Base-by-base conservation (phyloP, 1,140 invertebrate genomes). In the Drosophila nebulosa region DNA sequence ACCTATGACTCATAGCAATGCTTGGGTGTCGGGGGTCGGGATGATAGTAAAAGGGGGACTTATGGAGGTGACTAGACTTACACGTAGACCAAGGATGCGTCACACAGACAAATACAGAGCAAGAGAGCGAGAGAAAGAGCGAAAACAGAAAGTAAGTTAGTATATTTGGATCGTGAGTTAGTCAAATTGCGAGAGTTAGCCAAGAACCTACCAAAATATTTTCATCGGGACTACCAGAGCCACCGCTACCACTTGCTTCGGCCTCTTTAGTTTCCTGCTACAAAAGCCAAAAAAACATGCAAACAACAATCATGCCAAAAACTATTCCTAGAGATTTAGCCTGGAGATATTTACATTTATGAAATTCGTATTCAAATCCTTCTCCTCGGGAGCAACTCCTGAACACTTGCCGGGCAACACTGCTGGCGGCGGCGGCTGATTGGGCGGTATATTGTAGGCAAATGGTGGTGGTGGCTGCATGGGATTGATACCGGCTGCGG, bases 381-480 rank as follows among this genome's bases (percentile, higher is more conserved):
- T 94, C 14, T 81, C 89, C 88, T 91, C 90, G 16, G 39, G 39
- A 46, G 18, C 16, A 91, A 36, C 61, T n/a, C 55, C 51, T 16
- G 74, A 75, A 21, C 83, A 88, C 93, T 76, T 83, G 80, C 90
- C 83, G 72, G 92, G 77, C 36, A 74, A 22, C 18, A 27, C 12
- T 3, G 59, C 21, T 12, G 79, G 30, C 12, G 74, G 52, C 16
- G 68, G 16, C 27, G 74, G 75, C 58, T 77, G 92, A 60, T 92
- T 92, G 7, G 94, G 94, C 72, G 95, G 95, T 86, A 96, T 94
- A 72, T 96, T 95, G 70, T 96, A 96, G 0, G 94, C 94, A 91
- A 95, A 94, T 14, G 94, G 92, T 60, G 92, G 90, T 46, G 93
- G 91, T 69, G 93, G 91, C 90, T 92, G 68, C 90, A 90, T 55